A percentile compares a stretch with the other conserved stretches of the same genome.
Conservation (phyloP, 2,888 invertebrate genomes). For the Lycophotia porphyrea region DNA sequence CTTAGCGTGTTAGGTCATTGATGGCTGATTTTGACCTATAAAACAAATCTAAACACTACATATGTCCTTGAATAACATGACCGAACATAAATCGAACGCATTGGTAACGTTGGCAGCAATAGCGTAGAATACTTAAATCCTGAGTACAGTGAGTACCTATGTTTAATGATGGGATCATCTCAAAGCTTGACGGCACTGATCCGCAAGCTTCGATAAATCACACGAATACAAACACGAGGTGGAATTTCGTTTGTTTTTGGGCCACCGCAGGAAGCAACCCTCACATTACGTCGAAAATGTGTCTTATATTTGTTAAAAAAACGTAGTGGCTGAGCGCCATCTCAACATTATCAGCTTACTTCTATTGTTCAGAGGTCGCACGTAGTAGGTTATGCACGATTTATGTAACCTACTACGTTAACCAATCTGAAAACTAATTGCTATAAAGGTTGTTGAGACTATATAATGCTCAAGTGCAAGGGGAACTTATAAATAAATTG, state of each 20-base stretch:
- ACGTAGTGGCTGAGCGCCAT: conserved; percentile 52
- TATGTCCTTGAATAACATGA: not conserved
- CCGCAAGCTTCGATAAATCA: conserved; percentile 83
- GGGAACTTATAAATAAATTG: not conserved
- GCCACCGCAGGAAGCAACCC: conserved; percentile 52
- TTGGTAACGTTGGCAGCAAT: conserved; percentile 63
- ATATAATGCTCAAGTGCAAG: not conserved
- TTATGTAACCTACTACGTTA: not conserved
- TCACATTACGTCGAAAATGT: conserved; percentile 67
- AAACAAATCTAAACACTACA: not conserved
- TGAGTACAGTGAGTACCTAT: conserved; percentile 46
- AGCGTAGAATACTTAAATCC: conserved; percentile 58
- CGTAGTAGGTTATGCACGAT: not conserved
- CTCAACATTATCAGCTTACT: conserved; percentile 13
- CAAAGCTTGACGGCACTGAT: conserved; percentile 78
- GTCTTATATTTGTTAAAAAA: conserved; percentile 69
- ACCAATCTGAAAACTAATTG: not conserved
- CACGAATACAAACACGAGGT: conserved; percentile 85
- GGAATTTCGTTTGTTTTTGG: conserved; percentile 65
- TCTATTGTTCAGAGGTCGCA: not conserved
- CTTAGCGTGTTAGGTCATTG: not conserved
- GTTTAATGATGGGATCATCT: conserved; percentile 81
- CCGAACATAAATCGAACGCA: conserved; percentile 33
- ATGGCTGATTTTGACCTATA: not conserved
- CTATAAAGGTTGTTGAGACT: not conserved